Evolutionary conservation across 2,797 vertebrate species (phyloP), one percentile per base, ranked within the genome.

Genomic region (Heteromormyrus szaboi): DNA sequence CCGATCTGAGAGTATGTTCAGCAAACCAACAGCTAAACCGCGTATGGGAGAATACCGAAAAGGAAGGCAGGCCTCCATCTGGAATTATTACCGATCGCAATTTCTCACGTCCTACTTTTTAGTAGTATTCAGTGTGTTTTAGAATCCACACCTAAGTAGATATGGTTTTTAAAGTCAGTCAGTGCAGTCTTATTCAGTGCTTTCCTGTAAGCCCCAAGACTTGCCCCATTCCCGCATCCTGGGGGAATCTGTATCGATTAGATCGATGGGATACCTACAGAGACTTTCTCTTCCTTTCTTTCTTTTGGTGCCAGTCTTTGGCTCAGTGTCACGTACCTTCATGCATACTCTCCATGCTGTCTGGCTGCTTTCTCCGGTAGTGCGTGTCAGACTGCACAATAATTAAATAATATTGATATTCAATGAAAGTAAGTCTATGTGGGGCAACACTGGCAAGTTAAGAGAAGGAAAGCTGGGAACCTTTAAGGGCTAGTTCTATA

Each of bases 361-460:
- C 95, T 95, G 94, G 95, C 96, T 97, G 98, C 41, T 8, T 8
- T 46, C 76, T 81, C 97, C 98, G 8, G 29, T 97, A 97, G 96
- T 93, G 95, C 96, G 96, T 97, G 97, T 99, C 98, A 98, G 97
- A 98, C 98, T 95, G 96, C 48, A 50, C 96, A 98, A 98, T 99
- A 99, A 99, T 99, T 98, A 99, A 98, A 96, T 96, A 97, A 97
- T 98, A 99, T 98, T 96, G 98, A 99, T 98, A 97, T 94, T 95
- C 96, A 96, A 98, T 99, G 98, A 97, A 98, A 98, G 98, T 98
- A 98, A 98, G 96, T 98, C 98, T 97, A 99, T 95, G 94, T 95
- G 93, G 97, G 22, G 96, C 93, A 95, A 95, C 94, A 92, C 93
- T 93, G 93, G 92, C 91, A 54, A 90, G 89, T 93, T 87, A 56